Percentiles rank a stretch among this genome's conserved stretches.
These are phyloP conservation scores for Mnemiopsis leidyi DNA, from an alignment of 37 sponge, comb jelly and placozoan species.

Conservation along the genomic window DNA sequence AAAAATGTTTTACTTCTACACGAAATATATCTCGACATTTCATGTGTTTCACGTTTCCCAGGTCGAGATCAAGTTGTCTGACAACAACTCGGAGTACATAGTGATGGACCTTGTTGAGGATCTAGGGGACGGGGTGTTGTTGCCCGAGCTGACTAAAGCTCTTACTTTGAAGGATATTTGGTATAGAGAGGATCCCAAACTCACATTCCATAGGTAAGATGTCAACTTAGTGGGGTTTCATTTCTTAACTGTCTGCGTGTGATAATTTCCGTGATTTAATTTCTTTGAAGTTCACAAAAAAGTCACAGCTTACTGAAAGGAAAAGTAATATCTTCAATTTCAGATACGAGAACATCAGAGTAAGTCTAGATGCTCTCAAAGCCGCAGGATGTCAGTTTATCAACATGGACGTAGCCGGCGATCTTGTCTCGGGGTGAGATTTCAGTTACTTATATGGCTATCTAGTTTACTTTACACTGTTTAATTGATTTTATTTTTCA, in stretches of 20 bases:
- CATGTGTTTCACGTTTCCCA: too few relatives aligned
- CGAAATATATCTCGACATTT: too few relatives aligned
- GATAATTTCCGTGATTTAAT: too few relatives aligned
- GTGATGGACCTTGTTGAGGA: constrained; percentile 12
- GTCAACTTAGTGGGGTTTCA: too few relatives aligned
- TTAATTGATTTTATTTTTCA: too few relatives aligned
- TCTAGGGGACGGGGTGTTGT: constrained; percentile 43
- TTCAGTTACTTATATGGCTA: not conserved
- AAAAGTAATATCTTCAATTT: too few relatives aligned
- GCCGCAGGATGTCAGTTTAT: not conserved
- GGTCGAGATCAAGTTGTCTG: constrained; percentile 31
- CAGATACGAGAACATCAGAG: constrained; percentile 63
- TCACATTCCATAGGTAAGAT: constrained; percentile 43
- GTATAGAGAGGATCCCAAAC: constrained; percentile 28
- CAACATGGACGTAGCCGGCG: constrained; percentile 32
- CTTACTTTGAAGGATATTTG: not conserved
- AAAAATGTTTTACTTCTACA: too few relatives aligned
- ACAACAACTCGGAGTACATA: constrained; percentile 12
- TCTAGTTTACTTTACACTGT: not conserved
- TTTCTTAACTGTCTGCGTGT: too few relatives aligned
- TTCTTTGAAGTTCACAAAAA: too few relatives aligned
- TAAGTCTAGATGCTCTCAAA: constrained; percentile 16
- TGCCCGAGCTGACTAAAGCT: constrained; percentile 52
- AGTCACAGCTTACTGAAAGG: too few relatives aligned
- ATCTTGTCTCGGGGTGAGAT: constrained; percentile 16